Base-by-base conservation (phyloP, 2,888 invertebrate genomes). In the Hedya salicella region DNA sequence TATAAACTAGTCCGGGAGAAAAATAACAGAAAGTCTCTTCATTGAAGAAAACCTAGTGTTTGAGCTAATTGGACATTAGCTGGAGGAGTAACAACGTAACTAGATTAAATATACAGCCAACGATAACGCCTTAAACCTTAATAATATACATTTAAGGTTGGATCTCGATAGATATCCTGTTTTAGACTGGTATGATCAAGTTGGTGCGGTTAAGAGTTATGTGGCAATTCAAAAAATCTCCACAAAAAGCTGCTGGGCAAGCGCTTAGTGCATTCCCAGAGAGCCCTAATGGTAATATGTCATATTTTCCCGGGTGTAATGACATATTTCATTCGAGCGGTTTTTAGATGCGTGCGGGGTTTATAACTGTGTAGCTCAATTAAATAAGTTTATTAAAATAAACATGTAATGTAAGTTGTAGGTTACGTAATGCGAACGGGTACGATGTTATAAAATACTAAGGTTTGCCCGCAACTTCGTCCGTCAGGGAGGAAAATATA, bases 11-110 rank as follows among this genome's bases (percentile, higher is more conserved):
- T 44, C 40, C 53, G 13, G 17, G 21, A 46, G 42, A 54, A 40
- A 61, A 64, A 54, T 56, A 62, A 69, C 63, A 69, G 68, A 82
- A 81, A 76, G 78, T 77, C 76, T 76, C 72, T 78, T 81, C 82
- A 80, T 81, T 83, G 79, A 84, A 78, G 81, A 78, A 77, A 80
- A 77, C 71, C 77, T 78, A 77, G 80, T 80, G 78, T 82, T 81
- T 78, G 77, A 80, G 65, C 86, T 87, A 87, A 86, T 87, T 87
- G 87, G 81, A 77, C 78, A 77, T 81, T 80, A 78, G 73, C 74
- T 76, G 74, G 74, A 71, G 67, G 61, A 70, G 68, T 52, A 60
- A 46, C 60, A 25, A 66, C 48, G 48, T 66, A 66, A 66, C 66
- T 40, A 25, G 9, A 16, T 19, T 42, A 60, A 2, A 6, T 30